Base-by-base conservation (phyloP, 2,113 vertebrate genomes). In the Dissostichus mawsoni region DNA sequence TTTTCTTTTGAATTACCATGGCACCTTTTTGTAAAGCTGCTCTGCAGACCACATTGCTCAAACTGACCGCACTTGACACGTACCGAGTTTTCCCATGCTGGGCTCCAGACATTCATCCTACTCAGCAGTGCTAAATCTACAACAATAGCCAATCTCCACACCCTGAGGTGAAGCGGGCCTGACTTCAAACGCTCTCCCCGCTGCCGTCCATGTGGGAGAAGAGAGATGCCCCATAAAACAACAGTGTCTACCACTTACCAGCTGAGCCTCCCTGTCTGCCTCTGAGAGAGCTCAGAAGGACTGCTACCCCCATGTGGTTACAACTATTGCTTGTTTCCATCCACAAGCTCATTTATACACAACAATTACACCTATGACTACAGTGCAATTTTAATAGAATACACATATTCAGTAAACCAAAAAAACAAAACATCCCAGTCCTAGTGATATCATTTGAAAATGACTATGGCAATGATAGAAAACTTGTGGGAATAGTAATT, bases 281-380 rank as follows among this genome's bases (percentile, higher is more conserved):
- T 87, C 88, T 88, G 83, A 85, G 81, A 68, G 76, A 67, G 85
- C 71, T 65, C 74, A 82, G 89, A 87, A 86, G 84, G 64, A 83
- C 87, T 83, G 89, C 89, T 86, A 85, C 87, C 93, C 89, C 92
- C 90, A 82, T 86, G 92, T 89, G 93, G 92, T 82, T 78, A 64
- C 64, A 73, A 48, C 33, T 11, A 71, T 48, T 1, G 75, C 77
- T 67, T 41, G 59, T 86, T 90, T 90, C 85, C 86, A 84, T 85
- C 81, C 73, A 66, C 76, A 55, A 58, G 62, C 84, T 85, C 75
- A 69, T 88, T 89, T 87, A 73, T 47, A 67, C 66, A 61, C 76
- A 68, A 68, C 77, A 74, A 44, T 64, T 64, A 52, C 23, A 64
- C 85, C 81, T 56, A 17, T 51, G 48, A 57, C 23, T 53, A 33